A percentile compares a stretch with the other conserved stretches of the same genome.
phyloP scores from a whole-genome alignment of 2,888 invertebrate species.

The Dicranocentrus wangi region DNA sequence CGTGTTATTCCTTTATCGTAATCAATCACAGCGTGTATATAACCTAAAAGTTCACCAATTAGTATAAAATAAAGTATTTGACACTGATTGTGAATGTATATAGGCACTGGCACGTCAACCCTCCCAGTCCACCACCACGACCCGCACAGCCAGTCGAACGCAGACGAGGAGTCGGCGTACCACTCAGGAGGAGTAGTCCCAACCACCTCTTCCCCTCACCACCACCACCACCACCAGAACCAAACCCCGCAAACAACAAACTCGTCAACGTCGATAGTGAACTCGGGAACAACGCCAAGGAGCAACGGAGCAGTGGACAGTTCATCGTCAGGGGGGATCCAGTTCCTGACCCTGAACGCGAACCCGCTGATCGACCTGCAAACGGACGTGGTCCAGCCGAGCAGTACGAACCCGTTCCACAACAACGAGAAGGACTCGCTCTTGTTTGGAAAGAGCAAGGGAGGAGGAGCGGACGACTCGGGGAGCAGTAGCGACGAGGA shows the following conservation, averaged over 20 bases:
- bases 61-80: too few species aligned
- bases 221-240: constrained; percentile 7
- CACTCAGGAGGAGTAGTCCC: background rate
- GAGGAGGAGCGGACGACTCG: background rate
- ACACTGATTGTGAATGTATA: too few species aligned
- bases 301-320: constrained; percentile 24
- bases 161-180: background rate
- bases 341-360: constrained; percentile 39
- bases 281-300: constrained; percentile 11
- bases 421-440: constrained; percentile 25
- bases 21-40: too few species aligned
- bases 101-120: constrained; percentile 28
- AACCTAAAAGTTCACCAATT: too few species aligned
- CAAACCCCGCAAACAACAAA: background rate
- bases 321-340: background rate
- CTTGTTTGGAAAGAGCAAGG: constrained; percentile 6
- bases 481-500: constrained; percentile 21
- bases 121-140: background rate
- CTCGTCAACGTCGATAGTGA: constrained; percentile 9
- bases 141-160: background rate
- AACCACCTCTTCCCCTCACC: background rate
- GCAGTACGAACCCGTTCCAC: constrained; percentile 4
- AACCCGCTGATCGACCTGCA: constrained; percentile 45
- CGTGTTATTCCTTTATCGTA: too few species aligned
- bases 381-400: background rate